Conservation (phyloP, 2,888 invertebrate species). For the Pachliopta kotzebuea region DNA sequence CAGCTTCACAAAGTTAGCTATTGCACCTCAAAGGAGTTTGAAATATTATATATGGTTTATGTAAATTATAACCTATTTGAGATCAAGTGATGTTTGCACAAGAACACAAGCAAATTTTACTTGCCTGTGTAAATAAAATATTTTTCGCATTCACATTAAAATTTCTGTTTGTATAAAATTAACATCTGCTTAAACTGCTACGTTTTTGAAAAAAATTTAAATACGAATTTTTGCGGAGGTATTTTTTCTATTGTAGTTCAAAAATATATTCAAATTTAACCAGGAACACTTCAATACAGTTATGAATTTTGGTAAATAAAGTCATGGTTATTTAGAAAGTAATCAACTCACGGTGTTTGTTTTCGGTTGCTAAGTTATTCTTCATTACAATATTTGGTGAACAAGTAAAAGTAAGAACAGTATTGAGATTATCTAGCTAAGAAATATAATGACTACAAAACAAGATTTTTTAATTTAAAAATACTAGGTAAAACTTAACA, state of each 20-base stretch:
- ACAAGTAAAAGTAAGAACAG: too few relatives aligned
- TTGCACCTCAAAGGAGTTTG: too few relatives aligned
- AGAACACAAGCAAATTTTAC: neutral
- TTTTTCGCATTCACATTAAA: neutral
- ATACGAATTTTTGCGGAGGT: neutral
- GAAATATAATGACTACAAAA: too few relatives aligned
- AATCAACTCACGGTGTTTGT: too few relatives aligned
- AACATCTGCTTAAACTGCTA: neutral
- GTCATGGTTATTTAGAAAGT: too few relatives aligned
- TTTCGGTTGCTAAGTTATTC: too few relatives aligned
- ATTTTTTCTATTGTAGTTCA: neutral
- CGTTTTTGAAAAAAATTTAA: neutral
- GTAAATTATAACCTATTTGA: neutral
- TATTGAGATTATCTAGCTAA: neutral
- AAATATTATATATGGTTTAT: neutral
- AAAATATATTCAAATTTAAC: neutral
- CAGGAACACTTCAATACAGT: too few relatives aligned
- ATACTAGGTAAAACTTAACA: too few relatives aligned
- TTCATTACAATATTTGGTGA: neutral
- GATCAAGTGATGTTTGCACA: neutral
- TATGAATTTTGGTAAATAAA: too few relatives aligned
- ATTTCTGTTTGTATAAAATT: neutral
- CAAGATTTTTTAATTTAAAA: too few relatives aligned
- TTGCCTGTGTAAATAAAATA: constrained; percentile 1
- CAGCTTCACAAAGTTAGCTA: too few relatives aligned